Base-by-base conservation (phyloP, 2,888 invertebrate genomes). In the Parthenolecanium corni region DNA sequence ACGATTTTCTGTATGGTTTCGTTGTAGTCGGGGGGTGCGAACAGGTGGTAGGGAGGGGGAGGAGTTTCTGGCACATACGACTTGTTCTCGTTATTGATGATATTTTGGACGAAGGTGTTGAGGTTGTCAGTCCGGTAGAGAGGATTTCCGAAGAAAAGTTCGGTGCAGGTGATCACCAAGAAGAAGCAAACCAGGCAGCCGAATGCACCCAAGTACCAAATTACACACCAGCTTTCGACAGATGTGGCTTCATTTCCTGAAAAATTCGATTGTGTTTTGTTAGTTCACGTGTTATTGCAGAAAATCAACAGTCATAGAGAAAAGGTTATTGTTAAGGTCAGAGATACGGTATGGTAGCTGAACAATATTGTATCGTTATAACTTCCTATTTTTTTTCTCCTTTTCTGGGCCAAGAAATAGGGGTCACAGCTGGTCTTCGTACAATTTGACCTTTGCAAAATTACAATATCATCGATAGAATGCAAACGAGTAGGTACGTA, bases 131-230 rank as follows among this genome's bases (percentile, higher is more conserved):
- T 72, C 52, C 18, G 71, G 71, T 54, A 74, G 14, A 68, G 68
- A 2, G 73, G 72, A 3, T 73, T 72, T 18, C 77, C 71, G 47
- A 75, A 73, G 66, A 79, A 80, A 68, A 79, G 78, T 76, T 79
- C 79, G 4, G 78, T 78, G 66, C 78, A 79, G 57, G 78, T 78
- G 21, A 79, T 76, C 9, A 79, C 74, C 40, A 79, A 72, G 70
- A 79, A 79, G 70, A 79, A 79, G 4, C 76, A 75, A 2, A 79
- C 77, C 20, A 80, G 71, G 1, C 79, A 78, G 3, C 79, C 79
- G 68, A 79, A 79, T 1, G 79, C 79, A 2, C 78, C 79, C 54
- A 79, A 75, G 73, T 79, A 79, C 79, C 79, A 79, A 5, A 79
- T 73, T 58, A 79, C 76, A 24, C 79, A 78, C 78, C 78, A 78